Base-by-base conservation (phyloP, 2,797 vertebrate species). In the Paedocypris micromegethes region DNA sequence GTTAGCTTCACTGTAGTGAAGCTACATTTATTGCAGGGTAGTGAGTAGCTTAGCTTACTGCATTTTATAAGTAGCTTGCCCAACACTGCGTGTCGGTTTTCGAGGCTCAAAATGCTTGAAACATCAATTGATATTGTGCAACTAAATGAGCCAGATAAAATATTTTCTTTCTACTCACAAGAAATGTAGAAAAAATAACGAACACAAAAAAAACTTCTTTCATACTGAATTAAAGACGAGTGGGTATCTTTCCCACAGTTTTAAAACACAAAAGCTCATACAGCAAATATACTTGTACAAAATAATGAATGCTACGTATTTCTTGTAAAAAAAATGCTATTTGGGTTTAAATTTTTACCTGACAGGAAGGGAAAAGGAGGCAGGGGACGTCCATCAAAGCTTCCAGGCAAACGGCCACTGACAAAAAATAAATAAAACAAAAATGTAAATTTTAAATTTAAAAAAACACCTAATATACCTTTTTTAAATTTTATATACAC, bases 341-440 rank as follows among this genome's bases (percentile, higher is more conserved):
- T 67, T 52, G 38, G 39, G 5, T 55, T 53, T 5, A 3, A 49
- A 43, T 49, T 45, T 66, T 55, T 83, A 88, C 86, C 83, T 80
- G 79, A 53, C n/a, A 78, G 42, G 65, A 52, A 72, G 9, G 72
- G 72, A 9, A 53, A 70, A 2, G 8, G 43, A 49, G 80, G 77
- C 37, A 76, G 50, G 9, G 76, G 76, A 0, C 55, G 58, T 7
- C 58, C 66, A 42, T 77, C 77, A 6, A 50, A 76, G 45, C 67
- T 62, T 70, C 71, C 73, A 58, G 70, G 45, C 9, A 66, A 43
- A 2, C 44, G 67, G 42, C 58, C 56, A 7, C 82, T 88, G 77
- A 62, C 79, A 78, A 0, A 7, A 63, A 62, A 46, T 8, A 57
- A n/a, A 77, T 6, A 61, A 0, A 65, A 45, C 1, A 38, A 44